Evolutionary conservation across 2,113 vertebrate species (phyloP).

Genomic region (Riparia riparia): DNA sequence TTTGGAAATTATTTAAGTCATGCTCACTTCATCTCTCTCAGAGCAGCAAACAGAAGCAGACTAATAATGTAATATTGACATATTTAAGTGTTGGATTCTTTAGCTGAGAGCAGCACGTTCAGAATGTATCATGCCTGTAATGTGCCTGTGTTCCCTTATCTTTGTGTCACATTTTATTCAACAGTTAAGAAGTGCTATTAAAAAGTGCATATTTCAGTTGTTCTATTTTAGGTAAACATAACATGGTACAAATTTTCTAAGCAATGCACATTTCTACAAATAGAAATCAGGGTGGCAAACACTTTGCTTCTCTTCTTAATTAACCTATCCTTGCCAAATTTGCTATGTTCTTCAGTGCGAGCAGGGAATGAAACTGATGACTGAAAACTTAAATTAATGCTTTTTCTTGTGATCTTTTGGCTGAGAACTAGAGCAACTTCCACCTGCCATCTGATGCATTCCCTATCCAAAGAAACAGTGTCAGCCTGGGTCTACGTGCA

Average conservation of each 20-base stretch:
- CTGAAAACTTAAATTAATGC: slow-evolving; percentile 8
- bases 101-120: background rate
- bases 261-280: background rate
- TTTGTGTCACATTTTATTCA: background rate
- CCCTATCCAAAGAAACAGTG: background rate
- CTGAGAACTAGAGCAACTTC: background rate
- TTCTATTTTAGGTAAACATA: slow-evolving; percentile 46
- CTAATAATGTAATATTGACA: slow-evolving; percentile 3
- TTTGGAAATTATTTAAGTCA: background rate
- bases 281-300: background rate
- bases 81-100: slow-evolving; percentile 7
- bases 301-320: background rate
- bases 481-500: background rate
- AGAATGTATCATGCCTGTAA: background rate
- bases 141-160: background rate
- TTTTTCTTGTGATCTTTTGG: background rate
- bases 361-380: background rate
- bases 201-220: slow-evolving; percentile 22
- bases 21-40: background rate
- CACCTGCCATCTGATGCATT: background rate
- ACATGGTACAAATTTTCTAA: background rate
- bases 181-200: slow-evolving; percentile 30
- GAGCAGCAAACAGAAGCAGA: slow-evolving; percentile 18
- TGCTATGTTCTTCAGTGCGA: background rate
- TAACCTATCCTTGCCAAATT: background rate